Percentiles rank a stretch among this genome's conserved stretches.
phyloP scores from a whole-genome alignment of 2,888 invertebrate species.

The Amorpha juglandis region DNA sequence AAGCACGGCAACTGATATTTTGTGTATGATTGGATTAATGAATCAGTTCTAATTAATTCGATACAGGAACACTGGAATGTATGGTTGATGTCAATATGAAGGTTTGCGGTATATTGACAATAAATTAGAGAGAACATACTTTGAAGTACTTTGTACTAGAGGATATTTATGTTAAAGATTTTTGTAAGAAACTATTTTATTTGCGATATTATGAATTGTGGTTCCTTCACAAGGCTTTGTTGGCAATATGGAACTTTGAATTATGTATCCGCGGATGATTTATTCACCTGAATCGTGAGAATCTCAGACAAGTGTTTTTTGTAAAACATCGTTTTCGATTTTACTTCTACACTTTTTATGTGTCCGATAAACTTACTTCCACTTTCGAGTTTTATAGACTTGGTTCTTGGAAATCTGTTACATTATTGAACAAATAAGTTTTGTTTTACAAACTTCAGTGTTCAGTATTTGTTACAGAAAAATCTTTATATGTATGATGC shows the following conservation, averaged over 20 bases:
- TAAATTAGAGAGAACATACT: neutral
- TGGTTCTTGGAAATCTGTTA: neutral
- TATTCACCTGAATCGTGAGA: neutral
- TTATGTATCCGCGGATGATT: conserved; percentile 2
- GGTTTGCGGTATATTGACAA: neutral
- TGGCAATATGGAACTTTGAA: neutral
- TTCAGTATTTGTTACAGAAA: neutral
- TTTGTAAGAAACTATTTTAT: neutral
- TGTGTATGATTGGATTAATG: too few relatives aligned
- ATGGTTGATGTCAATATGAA: too few relatives aligned
- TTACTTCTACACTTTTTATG: neutral
- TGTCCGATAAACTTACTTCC: conserved; percentile 9
- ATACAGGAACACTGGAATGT: too few relatives aligned
- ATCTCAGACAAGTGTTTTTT: neutral
- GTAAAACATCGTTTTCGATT: conserved; percentile 2
- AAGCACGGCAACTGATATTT: too few relatives aligned
- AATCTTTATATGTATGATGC: neutral
- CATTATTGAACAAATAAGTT: conserved; percentile 8
- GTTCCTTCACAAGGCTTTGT: neutral
- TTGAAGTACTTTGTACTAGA: neutral
- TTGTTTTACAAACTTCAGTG: neutral
- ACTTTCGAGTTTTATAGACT: conserved; percentile 8
- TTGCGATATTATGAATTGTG: neutral
- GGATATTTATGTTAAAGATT: neutral
- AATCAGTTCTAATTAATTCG: too few relatives aligned